phyloP scores from a whole-genome alignment of 2,113 vertebrate species.

The Sardina pilchardus region DNA sequence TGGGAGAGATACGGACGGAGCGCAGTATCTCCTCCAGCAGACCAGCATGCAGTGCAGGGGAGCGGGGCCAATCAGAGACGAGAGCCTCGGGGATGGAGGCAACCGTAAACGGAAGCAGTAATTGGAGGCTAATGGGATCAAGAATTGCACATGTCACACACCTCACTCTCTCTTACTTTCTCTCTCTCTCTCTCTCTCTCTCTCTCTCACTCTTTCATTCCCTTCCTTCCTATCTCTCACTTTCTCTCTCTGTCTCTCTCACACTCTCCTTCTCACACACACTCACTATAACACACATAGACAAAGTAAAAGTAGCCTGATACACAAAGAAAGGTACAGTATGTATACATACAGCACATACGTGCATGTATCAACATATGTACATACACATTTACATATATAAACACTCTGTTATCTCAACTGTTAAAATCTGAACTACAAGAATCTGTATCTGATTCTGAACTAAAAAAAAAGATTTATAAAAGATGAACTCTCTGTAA shows the following conservation, averaged over 20 bases:
- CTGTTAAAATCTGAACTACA: too few relatives aligned
- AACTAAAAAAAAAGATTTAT: too few relatives aligned
- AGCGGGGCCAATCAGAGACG: neutral
- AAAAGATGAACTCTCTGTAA: neutral
- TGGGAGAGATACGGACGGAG: slow-evolving; percentile 3
- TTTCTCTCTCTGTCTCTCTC: neutral
- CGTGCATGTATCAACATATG: too few relatives aligned
- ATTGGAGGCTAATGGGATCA: slow-evolving; percentile 16
- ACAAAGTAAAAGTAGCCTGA: neutral
- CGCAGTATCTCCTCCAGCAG: neutral
- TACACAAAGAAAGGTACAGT: too few relatives aligned
- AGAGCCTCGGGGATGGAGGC: neutral
- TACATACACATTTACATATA: too few relatives aligned
- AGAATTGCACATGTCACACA: neutral
- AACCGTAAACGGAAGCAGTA: neutral
- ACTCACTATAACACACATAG: neutral
- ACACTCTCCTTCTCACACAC: neutral
- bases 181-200: neutral
- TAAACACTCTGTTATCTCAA: too few relatives aligned
- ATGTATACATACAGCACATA: too few relatives aligned
- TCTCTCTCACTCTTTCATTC: neutral
- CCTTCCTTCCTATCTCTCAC: neutral
- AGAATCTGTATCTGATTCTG: too few relatives aligned
- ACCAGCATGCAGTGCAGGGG: neutral
- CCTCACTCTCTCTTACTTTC: neutral